These are phyloP conservation scores for Gallinago undulata DNA, from an alignment of 2,113 vertebrate species.

Conservation along the genomic window DNA sequence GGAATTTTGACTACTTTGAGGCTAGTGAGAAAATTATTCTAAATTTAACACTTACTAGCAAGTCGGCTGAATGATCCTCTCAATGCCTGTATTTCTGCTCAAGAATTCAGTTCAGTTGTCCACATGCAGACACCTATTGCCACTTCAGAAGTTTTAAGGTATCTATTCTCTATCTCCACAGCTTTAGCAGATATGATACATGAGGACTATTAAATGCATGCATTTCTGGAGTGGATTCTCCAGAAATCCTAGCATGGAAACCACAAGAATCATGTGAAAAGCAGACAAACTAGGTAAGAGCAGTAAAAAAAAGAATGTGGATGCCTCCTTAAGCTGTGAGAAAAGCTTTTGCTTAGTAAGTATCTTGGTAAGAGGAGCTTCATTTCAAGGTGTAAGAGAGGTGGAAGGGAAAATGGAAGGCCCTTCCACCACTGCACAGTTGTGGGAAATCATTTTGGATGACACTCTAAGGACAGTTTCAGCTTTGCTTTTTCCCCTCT, in stretches of 20 bases:
- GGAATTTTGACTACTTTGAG: neutral
- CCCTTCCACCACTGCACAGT: fast-evolving
- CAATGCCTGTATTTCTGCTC: neutral
- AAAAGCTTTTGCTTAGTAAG: neutral
- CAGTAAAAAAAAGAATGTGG: neutral
- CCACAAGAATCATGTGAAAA: neutral
- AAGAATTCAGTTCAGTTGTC: neutral
- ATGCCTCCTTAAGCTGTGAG: neutral
- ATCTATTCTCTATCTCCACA: neutral
- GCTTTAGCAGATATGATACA: neutral
- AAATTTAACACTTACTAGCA: neutral
- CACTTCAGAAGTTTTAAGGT: neutral
- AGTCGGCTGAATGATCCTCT: neutral
- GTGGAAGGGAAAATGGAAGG: neutral
- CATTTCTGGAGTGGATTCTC: neutral
- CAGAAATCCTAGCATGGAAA: neutral
- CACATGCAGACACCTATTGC: neutral
- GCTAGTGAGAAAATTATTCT: neutral
- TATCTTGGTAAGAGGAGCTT: neutral
- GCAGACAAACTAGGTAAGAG: neutral
- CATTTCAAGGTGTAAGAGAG: neutral
- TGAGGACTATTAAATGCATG: neutral
- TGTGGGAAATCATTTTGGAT: neutral
- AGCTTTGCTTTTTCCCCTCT: neutral
- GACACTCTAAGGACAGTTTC: neutral